phyloP scores from a whole-genome alignment of 2,113 vertebrate genomes.

The Misgurnus mizolepis region DNA sequence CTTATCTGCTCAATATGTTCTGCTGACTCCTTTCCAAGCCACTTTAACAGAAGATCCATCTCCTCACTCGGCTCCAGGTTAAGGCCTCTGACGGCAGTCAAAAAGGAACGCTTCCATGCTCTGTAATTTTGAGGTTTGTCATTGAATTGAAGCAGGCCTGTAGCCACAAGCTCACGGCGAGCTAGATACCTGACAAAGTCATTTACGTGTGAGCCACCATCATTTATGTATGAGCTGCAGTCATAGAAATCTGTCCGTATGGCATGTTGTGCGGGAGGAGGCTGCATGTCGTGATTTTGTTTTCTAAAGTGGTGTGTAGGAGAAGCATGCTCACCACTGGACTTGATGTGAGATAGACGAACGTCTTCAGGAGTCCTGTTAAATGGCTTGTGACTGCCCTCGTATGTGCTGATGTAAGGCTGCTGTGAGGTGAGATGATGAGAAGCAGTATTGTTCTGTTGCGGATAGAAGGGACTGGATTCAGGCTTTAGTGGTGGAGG shows the following conservation, averaged over 20 bases:
- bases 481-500: slow-evolving; percentile 38
- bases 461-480: slow-evolving; percentile 15
- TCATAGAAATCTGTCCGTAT: background rate
- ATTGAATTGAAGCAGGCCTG: slow-evolving; percentile 14
- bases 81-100: background rate
- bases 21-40: slow-evolving; percentile 26
- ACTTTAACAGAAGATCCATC: slow-evolving; percentile 29
- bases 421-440: background rate
- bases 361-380: background rate
- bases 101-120: slow-evolving; percentile 20
- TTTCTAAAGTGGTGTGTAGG: background rate
- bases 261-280: background rate
- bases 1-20: slow-evolving; percentile 11
- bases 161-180: background rate
- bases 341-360: too few species aligned
- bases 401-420: background rate
- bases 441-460: background rate
- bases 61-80: slow-evolving; percentile 22
- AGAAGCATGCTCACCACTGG: background rate
- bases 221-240: background rate
- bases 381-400: background rate
- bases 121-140: slow-evolving; percentile 24
- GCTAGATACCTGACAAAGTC: slow-evolving; percentile 2
- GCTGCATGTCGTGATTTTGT: background rate
- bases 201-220: background rate